Conservation (phyloP, 2,888 invertebrate species). For the Erpobdella octoculata region DNA sequence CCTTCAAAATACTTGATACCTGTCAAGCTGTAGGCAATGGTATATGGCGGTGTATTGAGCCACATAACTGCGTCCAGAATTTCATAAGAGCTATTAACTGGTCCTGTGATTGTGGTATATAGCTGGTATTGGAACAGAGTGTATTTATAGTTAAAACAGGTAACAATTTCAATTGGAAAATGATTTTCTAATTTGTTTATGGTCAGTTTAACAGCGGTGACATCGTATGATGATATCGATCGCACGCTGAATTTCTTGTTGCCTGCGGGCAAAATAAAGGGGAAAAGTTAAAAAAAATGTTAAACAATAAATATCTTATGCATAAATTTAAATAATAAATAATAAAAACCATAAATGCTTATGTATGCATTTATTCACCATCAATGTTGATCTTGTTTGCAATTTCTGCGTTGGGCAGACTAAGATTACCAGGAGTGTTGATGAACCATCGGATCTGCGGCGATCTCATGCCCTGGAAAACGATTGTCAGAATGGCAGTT, state of each 20-base stretch:
- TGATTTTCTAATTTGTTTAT: background rate
- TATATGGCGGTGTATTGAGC: background rate
- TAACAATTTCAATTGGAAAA: constrained; percentile 13
- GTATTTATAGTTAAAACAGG: constrained; percentile 13
- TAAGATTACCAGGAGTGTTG: background rate
- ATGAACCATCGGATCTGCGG: constrained; percentile 13
- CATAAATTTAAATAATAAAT: background rate
- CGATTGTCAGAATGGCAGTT: constrained; percentile 11
- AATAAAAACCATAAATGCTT: background rate
- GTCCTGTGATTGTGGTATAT: background rate
- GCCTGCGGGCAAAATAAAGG: too few species aligned
- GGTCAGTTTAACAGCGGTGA: background rate
- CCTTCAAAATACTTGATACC: too few species aligned
- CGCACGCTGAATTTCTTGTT: background rate
- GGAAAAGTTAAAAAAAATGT: too few species aligned
- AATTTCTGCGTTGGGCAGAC: constrained; percentile 6
- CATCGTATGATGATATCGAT: background rate
- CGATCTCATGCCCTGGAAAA: background rate
- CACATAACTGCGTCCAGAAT: constrained; percentile 7
- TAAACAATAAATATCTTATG: too few species aligned
- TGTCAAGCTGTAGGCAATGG: background rate
- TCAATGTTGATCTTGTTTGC: constrained; percentile 16
- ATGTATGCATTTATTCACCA: background rate
- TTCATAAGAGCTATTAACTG: background rate
- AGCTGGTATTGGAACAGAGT: constrained; percentile 17